These are phyloP conservation scores for Drosophila cardini DNA, from an alignment of 1,140 invertebrate species.

Conservation along the genomic window DNA sequence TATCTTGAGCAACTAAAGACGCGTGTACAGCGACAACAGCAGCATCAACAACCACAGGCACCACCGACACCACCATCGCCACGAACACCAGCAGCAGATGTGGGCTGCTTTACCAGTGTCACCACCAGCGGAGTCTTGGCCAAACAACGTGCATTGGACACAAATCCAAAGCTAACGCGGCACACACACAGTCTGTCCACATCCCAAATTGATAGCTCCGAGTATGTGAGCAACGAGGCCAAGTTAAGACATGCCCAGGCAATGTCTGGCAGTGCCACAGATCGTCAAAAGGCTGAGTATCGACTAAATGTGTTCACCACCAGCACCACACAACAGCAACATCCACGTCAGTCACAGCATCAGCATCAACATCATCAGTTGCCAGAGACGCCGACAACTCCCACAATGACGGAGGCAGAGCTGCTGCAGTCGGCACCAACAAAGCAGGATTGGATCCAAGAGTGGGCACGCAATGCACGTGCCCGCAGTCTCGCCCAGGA, in stretches of 20 bases:
- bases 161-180: conserved; percentile 74
- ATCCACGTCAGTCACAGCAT: conserved; percentile 53
- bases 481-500: conserved; percentile 77
- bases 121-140: conserved; percentile 87
- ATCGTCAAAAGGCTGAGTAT: conserved; percentile 83
- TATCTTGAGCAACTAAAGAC: conserved; percentile 87
- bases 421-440: conserved; percentile 78
- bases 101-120: conserved; percentile 87
- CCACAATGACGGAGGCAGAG: conserved; percentile 68
- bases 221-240: conserved; percentile 85
- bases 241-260: conserved; percentile 69
- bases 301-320: conserved; percentile 81
- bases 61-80: conserved; percentile 60
- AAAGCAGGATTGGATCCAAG: conserved; percentile 84
- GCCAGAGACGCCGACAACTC: conserved; percentile 76
- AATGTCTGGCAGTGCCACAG: conserved; percentile 69
- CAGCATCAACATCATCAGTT: conserved; percentile 55
- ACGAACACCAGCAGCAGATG: conserved; percentile 74
- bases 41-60: conserved; percentile 1
- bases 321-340: conserved; percentile 58
- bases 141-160: conserved; percentile 82
- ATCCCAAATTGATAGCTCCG: conserved; percentile 87
- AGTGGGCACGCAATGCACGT: conserved; percentile 83
- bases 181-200: conserved; percentile 87
- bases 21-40: conserved; percentile 84